These are phyloP conservation scores for Scleropages formosus DNA, from an alignment of 2,797 vertebrate genomes.

Conservation along the genomic window DNA sequence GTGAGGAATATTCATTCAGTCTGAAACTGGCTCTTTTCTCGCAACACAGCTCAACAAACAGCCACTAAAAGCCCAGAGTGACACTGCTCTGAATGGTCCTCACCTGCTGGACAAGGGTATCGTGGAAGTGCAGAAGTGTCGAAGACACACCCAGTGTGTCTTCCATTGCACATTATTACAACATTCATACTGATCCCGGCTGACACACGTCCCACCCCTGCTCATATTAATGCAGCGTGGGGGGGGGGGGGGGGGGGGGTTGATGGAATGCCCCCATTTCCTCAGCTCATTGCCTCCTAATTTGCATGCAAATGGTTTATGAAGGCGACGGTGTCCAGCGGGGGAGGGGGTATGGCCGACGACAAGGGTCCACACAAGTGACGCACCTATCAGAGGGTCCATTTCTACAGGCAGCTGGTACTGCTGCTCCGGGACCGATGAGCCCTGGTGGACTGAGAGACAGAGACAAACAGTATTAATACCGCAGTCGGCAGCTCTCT, in stretches of 20 bases:
- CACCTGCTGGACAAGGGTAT: constrained; percentile 75
- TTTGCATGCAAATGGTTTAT: constrained; percentile 99
- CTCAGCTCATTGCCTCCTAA: constrained; percentile 99
- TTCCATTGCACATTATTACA: constrained; percentile 99
- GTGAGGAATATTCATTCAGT: no score
- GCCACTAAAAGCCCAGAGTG: constrained; percentile 53
- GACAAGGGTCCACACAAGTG: no score
- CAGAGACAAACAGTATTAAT: constrained; percentile 68
- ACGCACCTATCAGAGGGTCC: constrained; percentile 97
- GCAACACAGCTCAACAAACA: neutral
- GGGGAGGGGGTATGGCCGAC: constrained; percentile 19
- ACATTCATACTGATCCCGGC: constrained; percentile 98
- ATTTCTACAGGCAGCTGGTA: constrained; percentile 99
- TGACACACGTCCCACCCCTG: constrained; percentile 89
- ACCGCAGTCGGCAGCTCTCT: constrained; percentile 46
- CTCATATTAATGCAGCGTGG: constrained; percentile 45
- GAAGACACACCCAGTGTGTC: constrained; percentile 83
- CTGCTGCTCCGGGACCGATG: constrained; percentile 87
- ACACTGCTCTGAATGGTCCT: constrained; percentile 56
- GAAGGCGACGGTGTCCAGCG: neutral
- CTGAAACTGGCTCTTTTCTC: no score
- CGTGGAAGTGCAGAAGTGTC: constrained; percentile 63
- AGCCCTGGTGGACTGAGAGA: constrained; percentile 91
- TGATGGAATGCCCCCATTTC: constrained; percentile 97
- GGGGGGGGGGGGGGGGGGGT: constrained; percentile 50